Base-by-base conservation (phyloP, 2,113 vertebrate species). In the Pedetes capensis region DNA sequence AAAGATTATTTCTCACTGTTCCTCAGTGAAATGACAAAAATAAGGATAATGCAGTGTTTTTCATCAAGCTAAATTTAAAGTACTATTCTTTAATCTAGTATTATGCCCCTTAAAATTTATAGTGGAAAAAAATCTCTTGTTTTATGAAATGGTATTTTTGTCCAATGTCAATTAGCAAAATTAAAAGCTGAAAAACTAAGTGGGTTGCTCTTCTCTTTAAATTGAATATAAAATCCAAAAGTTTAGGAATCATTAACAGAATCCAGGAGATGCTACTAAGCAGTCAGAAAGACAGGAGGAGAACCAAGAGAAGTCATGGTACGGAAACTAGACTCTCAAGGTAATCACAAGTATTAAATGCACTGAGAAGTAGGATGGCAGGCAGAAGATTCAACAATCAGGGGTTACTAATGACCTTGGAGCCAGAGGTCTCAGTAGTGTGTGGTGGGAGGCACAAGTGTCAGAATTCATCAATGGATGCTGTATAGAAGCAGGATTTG, bases 11-110 rank as follows among this genome's bases (percentile, higher is more conserved):
- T 92, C 83, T 90, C 71, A 75, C 0, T 76, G 25, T 12, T 55
- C 55, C 78, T 86, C 72, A 95, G 71, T 53, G 53, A 95, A 78
- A 94, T 61, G 42, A 87, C 51, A 94, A 85, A 74, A 94, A 55
- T 64, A 53, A 34, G 6, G 37, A 39, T 49, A 86, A 61, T 6
- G 17, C 6, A 44, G 64, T 29, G 44, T 63, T 81, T 89, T 80
- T 75, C 93, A 89, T 20, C 63, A 91, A 64, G 79, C 29, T 69
- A 47, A 87, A 69, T 39, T 93, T 89, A 94, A 89, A 87, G 44
- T 57, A 79, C 37, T 89, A 51, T 32, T 22, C 64, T 93, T 79
- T 61, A 57, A 75, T 63, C 20, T 80, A 57, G 51, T 81, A 93
- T 51, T 68, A 55, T 27, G 6, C 39, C 32, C 27, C 37, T 91